Evolutionary conservation across 2,888 invertebrate species (phyloP).

Genomic region (Drosophila colorata): DNA sequence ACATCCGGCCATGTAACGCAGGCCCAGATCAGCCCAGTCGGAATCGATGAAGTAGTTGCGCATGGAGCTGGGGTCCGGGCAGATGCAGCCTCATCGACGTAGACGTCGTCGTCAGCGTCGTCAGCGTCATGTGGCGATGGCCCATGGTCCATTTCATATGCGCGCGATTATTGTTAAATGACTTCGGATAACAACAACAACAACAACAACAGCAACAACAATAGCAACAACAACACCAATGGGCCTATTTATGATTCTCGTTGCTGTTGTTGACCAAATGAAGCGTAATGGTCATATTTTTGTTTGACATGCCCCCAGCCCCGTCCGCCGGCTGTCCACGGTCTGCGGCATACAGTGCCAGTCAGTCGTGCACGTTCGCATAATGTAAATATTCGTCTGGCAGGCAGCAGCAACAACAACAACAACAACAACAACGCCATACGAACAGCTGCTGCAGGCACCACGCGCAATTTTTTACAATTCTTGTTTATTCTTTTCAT

Average conservation of each 20-base stretch:
- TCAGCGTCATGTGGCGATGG: conserved; percentile 28
- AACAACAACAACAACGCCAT: conserved; percentile 1
- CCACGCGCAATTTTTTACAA: conserved; percentile 14
- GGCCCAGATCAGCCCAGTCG: conserved; percentile 8
- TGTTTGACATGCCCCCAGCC: conserved; percentile 33
- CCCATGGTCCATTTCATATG: conserved; percentile 64
- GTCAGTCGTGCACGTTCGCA: conserved; percentile 17
- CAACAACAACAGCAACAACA: conserved; percentile 5
- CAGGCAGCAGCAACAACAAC: conserved; percentile 2
- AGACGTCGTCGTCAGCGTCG: neutral
- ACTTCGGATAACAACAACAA: conserved; percentile 52
- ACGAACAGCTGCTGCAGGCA: conserved; percentile 40
- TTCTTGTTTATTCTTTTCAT: conserved; percentile 2
- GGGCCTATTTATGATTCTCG: conserved; percentile 41
- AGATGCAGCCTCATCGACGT: conserved; percentile 15
- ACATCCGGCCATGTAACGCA: conserved; percentile 56
- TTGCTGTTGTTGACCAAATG: conserved; percentile 57
- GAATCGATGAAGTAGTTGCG: conserved; percentile 12
- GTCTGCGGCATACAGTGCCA: conserved; percentile 21
- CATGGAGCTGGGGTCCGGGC: no score
- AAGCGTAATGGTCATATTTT: conserved; percentile 54
- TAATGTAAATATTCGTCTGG: conserved; percentile 44
- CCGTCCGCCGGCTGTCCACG: no score
- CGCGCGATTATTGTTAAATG: conserved; percentile 70
- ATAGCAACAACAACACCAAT: conserved; percentile 21